Evolutionary conservation across 35 echinoderm and acorn worm genomes (phyloP).

Genomic region (Heliocidaris tuberculata): DNA sequence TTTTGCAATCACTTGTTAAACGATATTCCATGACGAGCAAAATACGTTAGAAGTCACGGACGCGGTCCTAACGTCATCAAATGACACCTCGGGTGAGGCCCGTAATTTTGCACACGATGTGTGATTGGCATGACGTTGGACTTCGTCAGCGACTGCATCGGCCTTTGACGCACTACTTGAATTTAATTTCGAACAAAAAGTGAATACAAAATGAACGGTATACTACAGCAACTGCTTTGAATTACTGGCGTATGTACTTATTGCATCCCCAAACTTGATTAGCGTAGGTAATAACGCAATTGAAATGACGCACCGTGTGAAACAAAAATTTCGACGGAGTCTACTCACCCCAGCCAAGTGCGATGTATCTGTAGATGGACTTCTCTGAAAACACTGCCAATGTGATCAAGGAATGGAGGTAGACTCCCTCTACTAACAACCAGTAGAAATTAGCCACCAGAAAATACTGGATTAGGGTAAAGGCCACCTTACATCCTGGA

Average conservation of each 20-base stretch:
- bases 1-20: too few relatives aligned
- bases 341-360: conserved; percentile 89
- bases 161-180: too few relatives aligned
- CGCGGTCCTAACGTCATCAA: too few relatives aligned
- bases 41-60: too few relatives aligned
- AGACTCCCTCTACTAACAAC: conserved; percentile 94
- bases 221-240: background rate
- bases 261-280: background rate
- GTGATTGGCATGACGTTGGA: too few relatives aligned
- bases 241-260: background rate
- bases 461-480: conserved; percentile 77
- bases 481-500: conserved; percentile 59
- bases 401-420: conserved; percentile 86
- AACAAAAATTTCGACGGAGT: background rate
- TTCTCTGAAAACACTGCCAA: conserved; percentile 91
- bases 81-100: too few relatives aligned
- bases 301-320: background rate
- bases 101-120: too few relatives aligned
- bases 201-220: background rate
- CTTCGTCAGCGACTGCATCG: too few relatives aligned
- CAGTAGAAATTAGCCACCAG: conserved; percentile 91
- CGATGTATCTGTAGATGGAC: conserved; percentile 70
- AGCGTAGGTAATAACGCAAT: background rate
- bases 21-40: too few relatives aligned
- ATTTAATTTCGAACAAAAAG: too few relatives aligned